These are phyloP conservation scores for Ptyas mucosa DNA, from an alignment of 2,113 vertebrate species.

Conservation along the genomic window DNA sequence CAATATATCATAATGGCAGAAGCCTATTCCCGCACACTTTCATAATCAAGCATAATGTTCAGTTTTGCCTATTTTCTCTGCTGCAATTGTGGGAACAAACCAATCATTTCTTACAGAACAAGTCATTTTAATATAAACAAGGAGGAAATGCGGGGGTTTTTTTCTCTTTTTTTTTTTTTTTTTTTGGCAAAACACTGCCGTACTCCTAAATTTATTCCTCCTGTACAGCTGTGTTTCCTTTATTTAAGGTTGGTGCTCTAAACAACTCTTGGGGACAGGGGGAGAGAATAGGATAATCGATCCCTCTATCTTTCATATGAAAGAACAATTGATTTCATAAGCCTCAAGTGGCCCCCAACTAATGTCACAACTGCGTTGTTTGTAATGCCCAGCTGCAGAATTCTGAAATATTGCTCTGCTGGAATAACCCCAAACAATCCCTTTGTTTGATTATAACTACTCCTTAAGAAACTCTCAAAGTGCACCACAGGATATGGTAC, in stretches of 20 bases:
- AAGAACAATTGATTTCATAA: neutral
- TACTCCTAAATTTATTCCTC: neutral
- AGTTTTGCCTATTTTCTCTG: neutral
- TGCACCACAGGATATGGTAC: too few relatives aligned
- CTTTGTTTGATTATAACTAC: neutral
- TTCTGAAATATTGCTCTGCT: neutral
- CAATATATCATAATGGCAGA: constrained; percentile 20
- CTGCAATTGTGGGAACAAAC: neutral
- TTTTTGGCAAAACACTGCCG: neutral
- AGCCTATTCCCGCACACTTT: constrained; percentile 29
- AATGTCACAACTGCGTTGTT: neutral
- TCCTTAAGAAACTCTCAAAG: neutral
- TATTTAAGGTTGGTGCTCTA: neutral
- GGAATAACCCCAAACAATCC: too few relatives aligned
- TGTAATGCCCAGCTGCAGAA: neutral
- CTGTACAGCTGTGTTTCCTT: neutral
- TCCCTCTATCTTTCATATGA: neutral
- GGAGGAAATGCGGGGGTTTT: neutral
- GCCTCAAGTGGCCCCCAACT: neutral
- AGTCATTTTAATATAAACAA: neutral
- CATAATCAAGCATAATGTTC: constrained; percentile 21
- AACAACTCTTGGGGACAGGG: too few relatives aligned
- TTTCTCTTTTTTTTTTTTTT: too few relatives aligned
- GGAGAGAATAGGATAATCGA: neutral
- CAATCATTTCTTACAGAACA: accelerated